Evolutionary conservation across 2,797 vertebrate genomes (phyloP), one percentile per base, ranked within the genome.

Genomic region (Fistularia tabacaria): DNA sequence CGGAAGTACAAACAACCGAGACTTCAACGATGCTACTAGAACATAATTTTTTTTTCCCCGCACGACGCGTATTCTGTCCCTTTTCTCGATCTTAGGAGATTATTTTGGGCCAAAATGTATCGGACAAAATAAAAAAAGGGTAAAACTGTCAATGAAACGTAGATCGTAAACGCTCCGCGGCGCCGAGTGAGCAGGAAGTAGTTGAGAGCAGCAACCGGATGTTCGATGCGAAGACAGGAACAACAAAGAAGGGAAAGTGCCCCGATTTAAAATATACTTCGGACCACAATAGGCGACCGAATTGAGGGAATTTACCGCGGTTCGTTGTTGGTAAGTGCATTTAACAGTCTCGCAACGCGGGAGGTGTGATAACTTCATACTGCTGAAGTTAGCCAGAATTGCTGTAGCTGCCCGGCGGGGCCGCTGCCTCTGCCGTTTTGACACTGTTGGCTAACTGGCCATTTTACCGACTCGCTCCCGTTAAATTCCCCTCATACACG

Each of bases 241-340:
- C 84, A 84, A 87, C 78, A 88, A 87, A 86, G 78, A 82, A 15
- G 61, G 67, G 74, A 73, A 81, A 75, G 77, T 74, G 46, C 55
- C 72, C 77, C 54, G 76, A 50, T 44, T 79, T 72, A 54, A 69
- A 78, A 69, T 41, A 62, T 13, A 9, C 54, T 10, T 10, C 15
- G 40, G 43, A 61, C 14, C 38, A 10, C 14, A 10, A 52, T 56
- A 40, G 8, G 2, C 12, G 44, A 50, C 5, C 15, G 14, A 25
- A 25, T 5, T 25, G 25, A 25, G 25, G 5, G 25, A 5, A 7
- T 41, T 45, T 14, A 13, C 41, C 7, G 1, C 59, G 8, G 6
- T 54, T 48, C 0, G 11, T 51, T 36, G 49, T 42, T 59, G 75
- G 86, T 87, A 52, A 58, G 62, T 38, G 6, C 2, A 0, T 0